Evolutionary conservation across 2,888 invertebrate genomes (phyloP).

Genomic region (Sinohyriopsis cumingii): DNA sequence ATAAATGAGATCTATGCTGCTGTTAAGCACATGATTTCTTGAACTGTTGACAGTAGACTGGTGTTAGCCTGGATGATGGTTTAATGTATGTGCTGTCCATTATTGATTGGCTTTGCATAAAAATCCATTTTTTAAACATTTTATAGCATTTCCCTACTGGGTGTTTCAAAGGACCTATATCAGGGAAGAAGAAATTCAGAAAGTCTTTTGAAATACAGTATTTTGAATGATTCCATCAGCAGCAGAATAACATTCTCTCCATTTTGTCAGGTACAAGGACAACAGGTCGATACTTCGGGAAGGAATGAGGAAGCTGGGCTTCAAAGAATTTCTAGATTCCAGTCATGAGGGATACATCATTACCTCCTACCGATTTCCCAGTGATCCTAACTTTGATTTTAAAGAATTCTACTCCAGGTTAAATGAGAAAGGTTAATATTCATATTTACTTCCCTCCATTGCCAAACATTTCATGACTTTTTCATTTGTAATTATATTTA

Average conservation of each 20-base stretch:
- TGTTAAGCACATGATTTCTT: too few relatives aligned
- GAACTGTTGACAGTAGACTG: too few relatives aligned
- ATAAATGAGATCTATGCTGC: too few relatives aligned
- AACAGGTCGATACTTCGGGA: conserved; percentile 69
- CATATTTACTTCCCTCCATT: neutral
- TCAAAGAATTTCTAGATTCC: conserved; percentile 67
- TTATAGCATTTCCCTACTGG: too few relatives aligned
- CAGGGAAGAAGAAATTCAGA: too few relatives aligned
- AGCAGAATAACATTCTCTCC: neutral
- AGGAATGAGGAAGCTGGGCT: conserved; percentile 72
- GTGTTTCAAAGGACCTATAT: too few relatives aligned
- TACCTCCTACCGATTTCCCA: conserved; percentile 72
- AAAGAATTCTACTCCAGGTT: conserved; percentile 71
- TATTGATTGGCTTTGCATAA: too few relatives aligned
- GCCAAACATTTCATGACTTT: neutral
- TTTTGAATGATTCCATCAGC: neutral
- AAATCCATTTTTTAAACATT: too few relatives aligned
- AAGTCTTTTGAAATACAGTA: too few relatives aligned
- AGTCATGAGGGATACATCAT: conserved; percentile 72
- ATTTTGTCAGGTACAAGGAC: conserved; percentile 65
- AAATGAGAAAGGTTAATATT: conserved; percentile 68
- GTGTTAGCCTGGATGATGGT: too few relatives aligned
- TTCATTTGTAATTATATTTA: neutral
- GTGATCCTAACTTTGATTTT: conserved; percentile 71
- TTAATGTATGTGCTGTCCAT: too few relatives aligned